Base-by-base conservation (phyloP, 2,888 invertebrate genomes). In the Cancer borealis region DNA sequence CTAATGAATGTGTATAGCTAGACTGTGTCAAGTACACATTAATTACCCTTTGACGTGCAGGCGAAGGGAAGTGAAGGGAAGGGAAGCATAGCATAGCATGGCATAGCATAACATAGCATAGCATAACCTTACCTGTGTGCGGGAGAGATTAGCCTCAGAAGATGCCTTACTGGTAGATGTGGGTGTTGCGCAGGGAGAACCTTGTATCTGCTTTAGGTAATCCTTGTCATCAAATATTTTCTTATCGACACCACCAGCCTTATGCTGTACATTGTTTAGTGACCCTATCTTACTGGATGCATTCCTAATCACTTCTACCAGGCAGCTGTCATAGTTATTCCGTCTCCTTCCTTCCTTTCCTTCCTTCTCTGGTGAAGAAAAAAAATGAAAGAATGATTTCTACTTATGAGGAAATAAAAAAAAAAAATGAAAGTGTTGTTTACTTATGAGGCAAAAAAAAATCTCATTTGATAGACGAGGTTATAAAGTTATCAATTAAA, bases 201-300 rank as follows among this genome's bases (percentile, higher is more conserved):
- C 92, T 60, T 94, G 93, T 95, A 96, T 97, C 97, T 98, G 98
- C 97, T 98, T 98, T 96, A 98, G 97, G 97, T 98, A 98, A 96
- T 98, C 98, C 97, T 98, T 98, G 97, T 98, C 98, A 96, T 98
- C 98, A 97, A 98, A 98, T 96, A 99, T 99, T 97, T 98, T 99
- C 97, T 98, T 98, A 96, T 98, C 98, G 91, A 99, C 99, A 95
- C 99, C 99, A 96, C 98, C 98, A 46, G 99, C 98, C 96, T 97
- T 97, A 97, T 99, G 98, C 96, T 98, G 98, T 93, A 98, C 98
- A 97, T 99, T 99, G 95, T 98, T 98, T 96, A 98, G 98, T 91
- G 99, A 99, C 95, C 98, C 99, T 96, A 99, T 98, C 97, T 98
- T 99, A 17, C 99, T 98, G 96, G 98, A 98, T 21, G 99, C 99